A percentile compares a stretch with the other conserved stretches of the same genome.
phyloP scores from a whole-genome alignment of 2,113 vertebrate genomes.

The Stictonetta naevosa region DNA sequence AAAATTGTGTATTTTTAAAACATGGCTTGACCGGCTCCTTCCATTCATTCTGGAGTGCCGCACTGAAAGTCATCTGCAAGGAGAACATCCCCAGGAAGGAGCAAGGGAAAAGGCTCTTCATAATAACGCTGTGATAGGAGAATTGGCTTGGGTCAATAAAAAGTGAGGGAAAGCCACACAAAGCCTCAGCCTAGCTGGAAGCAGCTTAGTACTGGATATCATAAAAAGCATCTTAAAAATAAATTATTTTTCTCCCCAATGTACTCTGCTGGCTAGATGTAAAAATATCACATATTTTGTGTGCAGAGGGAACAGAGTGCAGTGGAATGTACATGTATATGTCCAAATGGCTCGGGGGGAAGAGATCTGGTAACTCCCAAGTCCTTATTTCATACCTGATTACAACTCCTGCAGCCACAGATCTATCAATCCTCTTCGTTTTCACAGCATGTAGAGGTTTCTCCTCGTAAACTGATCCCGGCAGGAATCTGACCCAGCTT shows the following conservation, averaged over 20 bases:
- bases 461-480: neutral
- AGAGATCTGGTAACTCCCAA: neutral
- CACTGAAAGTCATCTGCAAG: neutral
- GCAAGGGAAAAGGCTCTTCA: neutral
- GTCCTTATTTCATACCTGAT: neutral
- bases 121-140: neutral
- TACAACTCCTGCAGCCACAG: neutral
- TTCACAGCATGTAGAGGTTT: neutral
- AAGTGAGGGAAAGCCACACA: neutral
- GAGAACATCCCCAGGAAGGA: neutral
- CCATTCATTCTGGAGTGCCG: neutral
- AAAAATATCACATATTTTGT: neutral
- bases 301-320: neutral
- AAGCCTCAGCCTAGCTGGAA: neutral
- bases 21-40: neutral
- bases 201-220: neutral
- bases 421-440: neutral
- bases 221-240: conserved; percentile 1
- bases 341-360: neutral
- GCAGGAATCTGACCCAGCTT: neutral
- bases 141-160: neutral
- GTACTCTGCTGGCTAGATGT: neutral
- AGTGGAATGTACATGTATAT: neutral
- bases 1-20: neutral
- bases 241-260: neutral